These are phyloP conservation scores for Bothrops alternatus DNA, from an alignment of 2,797 vertebrate species.

Conservation along the genomic window DNA sequence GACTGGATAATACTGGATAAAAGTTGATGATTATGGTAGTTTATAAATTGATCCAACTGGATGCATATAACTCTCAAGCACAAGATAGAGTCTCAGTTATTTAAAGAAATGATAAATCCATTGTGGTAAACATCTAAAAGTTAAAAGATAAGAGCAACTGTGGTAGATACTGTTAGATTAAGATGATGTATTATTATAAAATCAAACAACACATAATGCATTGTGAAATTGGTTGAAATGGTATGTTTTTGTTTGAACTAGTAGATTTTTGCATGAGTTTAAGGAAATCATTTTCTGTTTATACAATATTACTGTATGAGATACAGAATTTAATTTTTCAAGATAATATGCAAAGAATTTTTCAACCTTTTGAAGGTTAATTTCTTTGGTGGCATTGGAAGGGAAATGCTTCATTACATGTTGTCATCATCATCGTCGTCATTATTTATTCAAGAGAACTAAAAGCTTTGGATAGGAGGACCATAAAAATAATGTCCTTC, in stretches of 20 bases:
- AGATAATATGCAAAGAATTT: neutral
- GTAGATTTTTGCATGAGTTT: constrained; percentile 34
- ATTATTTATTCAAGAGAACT: neutral
- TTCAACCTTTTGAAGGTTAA: constrained; percentile 38
- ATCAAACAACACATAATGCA: neutral
- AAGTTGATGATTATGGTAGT: neutral
- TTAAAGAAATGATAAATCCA: neutral
- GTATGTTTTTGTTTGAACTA: constrained; percentile 8
- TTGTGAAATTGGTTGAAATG: neutral
- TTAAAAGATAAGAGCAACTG: neutral
- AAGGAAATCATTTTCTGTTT: constrained; percentile 41
- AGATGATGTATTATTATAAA: neutral
- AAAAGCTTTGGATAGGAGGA: neutral
- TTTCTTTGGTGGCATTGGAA: constrained; percentile 45
- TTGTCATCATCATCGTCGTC: neutral
- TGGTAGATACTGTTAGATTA: neutral
- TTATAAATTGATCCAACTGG: neutral
- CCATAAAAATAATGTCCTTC: neutral
- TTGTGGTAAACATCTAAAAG: neutral
- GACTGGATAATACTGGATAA: neutral
- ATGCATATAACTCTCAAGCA: neutral
- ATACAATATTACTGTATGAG: constrained; percentile 53
- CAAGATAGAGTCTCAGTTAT: neutral
- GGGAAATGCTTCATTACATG: constrained; percentile 42
- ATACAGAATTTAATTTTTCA: constrained; percentile 56